Base-by-base conservation (phyloP, 2,797 vertebrate species). In the Argya squamiceps region DNA sequence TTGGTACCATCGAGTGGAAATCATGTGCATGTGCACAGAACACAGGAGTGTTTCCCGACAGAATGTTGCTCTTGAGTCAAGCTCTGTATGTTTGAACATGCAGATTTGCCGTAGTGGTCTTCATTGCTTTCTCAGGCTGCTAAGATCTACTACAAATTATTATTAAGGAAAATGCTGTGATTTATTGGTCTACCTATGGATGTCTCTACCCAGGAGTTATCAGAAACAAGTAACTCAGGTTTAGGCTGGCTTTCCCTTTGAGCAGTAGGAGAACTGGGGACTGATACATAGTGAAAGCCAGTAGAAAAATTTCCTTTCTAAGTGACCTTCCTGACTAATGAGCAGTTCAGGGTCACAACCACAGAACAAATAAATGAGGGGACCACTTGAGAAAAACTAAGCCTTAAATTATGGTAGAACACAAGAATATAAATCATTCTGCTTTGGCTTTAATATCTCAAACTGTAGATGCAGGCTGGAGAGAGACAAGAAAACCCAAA, bases 281-380 rank as follows among this genome's bases (percentile, higher is more conserved):
- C 49, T 84, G 46, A 91, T 88, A 84, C 11, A 24, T 12, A 83
- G 29, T 43, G 39, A 68, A 95, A 97, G 60, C 63, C 63, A 20
- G 67, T 62, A 96, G 96, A 98, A 96, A 92, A 95, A 92, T 74
- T 88, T 97, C 58, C 53, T 88, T 97, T 56, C 53, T 46, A 19
- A 68, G 60, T 94, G 96, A 96, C 96, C 92, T 97, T 97, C 86
- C 49, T 92, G 95, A 95, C 93, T 97, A 97, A 97, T 93, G 95
- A 97, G 75, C 89, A 95, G 89, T 70, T 95, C 85, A 55, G 84
- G 83, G 82, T 97, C 96, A 93, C 87, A 86, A 80, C 81, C 59
- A 70, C 67, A 96, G 95, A 97, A 95, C 9, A 87, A 87, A 97
- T 96, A 97, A 97, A 97, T 97, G 89, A 96, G 82, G n/a, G 67